phyloP scores from a whole-genome alignment of 2,113 vertebrate genomes.

The Callionymus lyra region DNA sequence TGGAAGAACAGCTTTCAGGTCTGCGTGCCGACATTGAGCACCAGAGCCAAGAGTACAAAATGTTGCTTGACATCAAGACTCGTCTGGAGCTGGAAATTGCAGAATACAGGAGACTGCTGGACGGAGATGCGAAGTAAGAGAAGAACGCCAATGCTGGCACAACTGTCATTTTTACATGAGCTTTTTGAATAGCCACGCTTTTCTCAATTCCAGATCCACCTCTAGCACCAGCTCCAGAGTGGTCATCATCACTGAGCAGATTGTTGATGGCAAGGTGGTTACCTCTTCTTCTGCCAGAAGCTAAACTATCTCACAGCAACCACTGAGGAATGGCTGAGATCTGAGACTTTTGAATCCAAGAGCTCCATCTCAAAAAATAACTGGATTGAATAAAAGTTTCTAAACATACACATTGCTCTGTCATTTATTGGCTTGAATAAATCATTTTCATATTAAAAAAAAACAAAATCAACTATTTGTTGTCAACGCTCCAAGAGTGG shows the following conservation, averaged over 20 bases:
- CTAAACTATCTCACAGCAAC: conserved; percentile 4
- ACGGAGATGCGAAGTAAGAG: conserved; percentile 70
- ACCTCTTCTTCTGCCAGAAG: conserved; percentile 7
- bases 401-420: too few relatives aligned
- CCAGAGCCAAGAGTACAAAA: conserved; percentile 80
- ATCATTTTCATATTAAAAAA: too few relatives aligned
- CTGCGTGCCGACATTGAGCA: conserved; percentile 72
- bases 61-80: conserved; percentile 81
- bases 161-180: too few relatives aligned
- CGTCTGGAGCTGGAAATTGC: conserved; percentile 86
- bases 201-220: rapidly evolving
- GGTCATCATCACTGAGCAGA: conserved; percentile 47
- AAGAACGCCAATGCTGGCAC: too few relatives aligned
- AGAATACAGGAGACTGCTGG: conserved; percentile 81
- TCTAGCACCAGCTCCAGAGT: conserved; percentile 4
- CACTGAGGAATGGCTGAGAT: neutral
- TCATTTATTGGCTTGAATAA: too few relatives aligned
- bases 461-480: too few relatives aligned
- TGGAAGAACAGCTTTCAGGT: conserved; percentile 72
- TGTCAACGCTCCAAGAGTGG: too few relatives aligned
- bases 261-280: conserved; percentile 46
- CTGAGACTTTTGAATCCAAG: too few relatives aligned
- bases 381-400: too few relatives aligned
- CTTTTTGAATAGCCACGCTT: neutral
- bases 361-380: too few relatives aligned